Conservation (phyloP, 1,140 invertebrate genomes). For the Trachymyrmex septentrionalis region DNA sequence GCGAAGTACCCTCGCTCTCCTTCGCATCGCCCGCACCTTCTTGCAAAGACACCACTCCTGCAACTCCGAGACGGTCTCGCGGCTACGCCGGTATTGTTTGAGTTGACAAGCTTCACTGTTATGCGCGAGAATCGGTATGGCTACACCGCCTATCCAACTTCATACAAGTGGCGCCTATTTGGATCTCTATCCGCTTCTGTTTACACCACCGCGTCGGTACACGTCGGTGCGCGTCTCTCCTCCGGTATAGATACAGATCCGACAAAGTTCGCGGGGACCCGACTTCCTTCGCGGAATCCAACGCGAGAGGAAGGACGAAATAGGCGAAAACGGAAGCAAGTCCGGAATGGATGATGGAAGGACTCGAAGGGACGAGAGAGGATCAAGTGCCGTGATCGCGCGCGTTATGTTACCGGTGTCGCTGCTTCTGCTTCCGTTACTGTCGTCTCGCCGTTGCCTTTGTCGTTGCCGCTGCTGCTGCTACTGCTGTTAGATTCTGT, state of each 20-base stretch:
- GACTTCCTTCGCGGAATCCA: constrained; percentile 69
- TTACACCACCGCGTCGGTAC: constrained; percentile 64
- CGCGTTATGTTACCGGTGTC: constrained; percentile 36
- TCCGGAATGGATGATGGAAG: constrained; percentile 31
- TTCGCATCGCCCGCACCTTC: background rate
- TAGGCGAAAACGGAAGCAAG: constrained; percentile 10
- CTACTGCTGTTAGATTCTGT: constrained; percentile 57
- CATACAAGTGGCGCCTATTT: constrained; percentile 64
- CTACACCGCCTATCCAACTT: constrained; percentile 63
- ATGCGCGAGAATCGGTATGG: constrained; percentile 54
- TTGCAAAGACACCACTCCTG: constrained; percentile 36
- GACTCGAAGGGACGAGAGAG: constrained; percentile 40
- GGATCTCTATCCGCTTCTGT: constrained; percentile 68
- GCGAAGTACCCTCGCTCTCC: background rate
- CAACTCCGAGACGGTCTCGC: constrained; percentile 51
- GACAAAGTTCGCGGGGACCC: constrained; percentile 59
- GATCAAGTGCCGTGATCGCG: constrained; percentile 48
- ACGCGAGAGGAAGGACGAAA: constrained; percentile 43
- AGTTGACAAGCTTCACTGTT: constrained; percentile 64
- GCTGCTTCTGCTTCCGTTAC: constrained; percentile 52
- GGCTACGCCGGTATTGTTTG: constrained; percentile 64
- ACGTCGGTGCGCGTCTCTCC: constrained; percentile 55
- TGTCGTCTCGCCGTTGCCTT: constrained; percentile 13
- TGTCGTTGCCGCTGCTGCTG: constrained; percentile 28
- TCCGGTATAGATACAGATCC: constrained; percentile 31